phyloP scores from a whole-genome alignment of 2,888 invertebrate genomes.

The Drosophila nr. medialis region DNA sequence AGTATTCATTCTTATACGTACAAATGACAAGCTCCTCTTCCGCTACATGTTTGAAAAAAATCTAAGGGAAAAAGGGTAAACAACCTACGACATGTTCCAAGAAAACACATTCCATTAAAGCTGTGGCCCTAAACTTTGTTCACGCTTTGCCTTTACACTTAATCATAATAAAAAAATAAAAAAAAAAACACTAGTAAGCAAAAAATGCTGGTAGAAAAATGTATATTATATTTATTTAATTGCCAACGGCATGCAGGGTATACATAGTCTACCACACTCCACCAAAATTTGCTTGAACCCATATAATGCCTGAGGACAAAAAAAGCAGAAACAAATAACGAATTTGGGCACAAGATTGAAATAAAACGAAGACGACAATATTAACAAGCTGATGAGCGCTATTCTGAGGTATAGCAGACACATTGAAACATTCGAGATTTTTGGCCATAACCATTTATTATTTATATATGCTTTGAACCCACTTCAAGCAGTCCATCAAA shows the following conservation, averaged over 20 bases:
- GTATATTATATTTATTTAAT: neutral
- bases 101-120: constrained; percentile 39
- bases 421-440: constrained; percentile 24
- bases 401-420: constrained; percentile 45
- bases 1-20: constrained; percentile 26
- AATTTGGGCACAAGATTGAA: constrained; percentile 20
- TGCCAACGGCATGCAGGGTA: constrained; percentile 2
- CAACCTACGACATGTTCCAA: constrained; percentile 39
- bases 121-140: constrained; percentile 21
- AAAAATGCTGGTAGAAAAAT: neutral
- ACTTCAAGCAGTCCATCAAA: constrained; percentile 40
- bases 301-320: constrained; percentile 41
- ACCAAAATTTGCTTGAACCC: constrained; percentile 14
- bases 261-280: neutral
- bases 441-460: constrained; percentile 38
- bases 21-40: constrained; percentile 6
- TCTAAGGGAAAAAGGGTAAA: constrained; percentile 14
- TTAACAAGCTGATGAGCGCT: constrained; percentile 57
- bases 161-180: constrained; percentile 6
- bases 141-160: constrained; percentile 26
- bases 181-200: constrained; percentile 5
- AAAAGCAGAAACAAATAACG: constrained; percentile 23
- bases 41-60: constrained; percentile 47
- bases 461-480: constrained; percentile 21
- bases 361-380: constrained; percentile 37